These are phyloP conservation scores for Mechanitis mazaeus DNA, from an alignment of 2,888 invertebrate species.

Conservation along the genomic window DNA sequence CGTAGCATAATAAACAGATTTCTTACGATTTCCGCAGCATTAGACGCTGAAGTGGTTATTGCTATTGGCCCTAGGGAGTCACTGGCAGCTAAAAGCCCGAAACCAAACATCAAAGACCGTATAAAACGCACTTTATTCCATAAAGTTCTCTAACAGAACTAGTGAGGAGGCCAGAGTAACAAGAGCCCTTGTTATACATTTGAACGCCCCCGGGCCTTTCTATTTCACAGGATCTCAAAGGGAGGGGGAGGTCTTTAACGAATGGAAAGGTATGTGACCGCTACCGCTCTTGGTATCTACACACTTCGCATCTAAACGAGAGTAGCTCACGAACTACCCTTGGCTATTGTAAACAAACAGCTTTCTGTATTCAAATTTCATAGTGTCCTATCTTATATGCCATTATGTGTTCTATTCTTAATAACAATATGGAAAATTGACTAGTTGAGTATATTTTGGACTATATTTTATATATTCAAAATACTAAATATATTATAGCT, in stretches of 20 bases:
- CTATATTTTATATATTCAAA: too few species aligned
- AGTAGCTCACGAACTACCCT: conserved; percentile 70
- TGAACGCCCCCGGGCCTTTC: conserved; percentile 31
- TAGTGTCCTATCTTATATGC: conserved; percentile 63
- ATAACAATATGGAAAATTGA: too few species aligned
- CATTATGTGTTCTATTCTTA: conserved; percentile 20
- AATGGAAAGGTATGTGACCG: conserved; percentile 52
- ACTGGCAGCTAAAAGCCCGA: conserved; percentile 61
- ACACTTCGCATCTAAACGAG: conserved; percentile 69
- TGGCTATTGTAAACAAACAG: conserved; percentile 72
- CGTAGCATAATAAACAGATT: not conserved
- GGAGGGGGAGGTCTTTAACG: conserved; percentile 42
- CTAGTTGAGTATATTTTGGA: too few species aligned
- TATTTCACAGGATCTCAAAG: conserved; percentile 33
- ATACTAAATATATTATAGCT: too few species aligned
- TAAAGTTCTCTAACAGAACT: conserved; percentile 57
- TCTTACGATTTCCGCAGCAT: not conserved
- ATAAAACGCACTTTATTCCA: conserved; percentile 70
- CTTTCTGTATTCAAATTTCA: conserved; percentile 63
- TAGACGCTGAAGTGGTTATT: conserved; percentile 53
- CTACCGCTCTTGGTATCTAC: conserved; percentile 60
- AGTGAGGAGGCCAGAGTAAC: conserved; percentile 31
- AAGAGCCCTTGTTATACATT: conserved; percentile 47
- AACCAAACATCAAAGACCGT: conserved; percentile 70
- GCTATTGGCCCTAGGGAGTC: conserved; percentile 54